Conservation (phyloP, 2,888 invertebrate genomes). For the Heliconius ethilla region DNA sequence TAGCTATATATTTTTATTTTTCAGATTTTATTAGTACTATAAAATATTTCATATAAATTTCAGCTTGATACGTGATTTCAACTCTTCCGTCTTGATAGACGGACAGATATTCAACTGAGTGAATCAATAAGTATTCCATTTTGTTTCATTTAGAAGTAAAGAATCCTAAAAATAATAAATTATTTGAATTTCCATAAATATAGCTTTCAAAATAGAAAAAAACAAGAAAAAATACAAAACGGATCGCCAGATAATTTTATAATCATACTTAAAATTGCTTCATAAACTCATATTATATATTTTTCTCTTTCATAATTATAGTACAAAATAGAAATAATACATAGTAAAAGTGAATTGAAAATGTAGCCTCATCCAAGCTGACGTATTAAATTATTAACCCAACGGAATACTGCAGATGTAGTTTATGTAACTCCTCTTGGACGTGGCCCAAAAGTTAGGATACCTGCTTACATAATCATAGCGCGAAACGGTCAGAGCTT, state of each 20-base stretch:
- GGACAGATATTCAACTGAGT: too few relatives aligned
- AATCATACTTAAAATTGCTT: not conserved
- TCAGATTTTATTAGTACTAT: too few relatives aligned
- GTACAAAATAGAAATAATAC: not conserved
- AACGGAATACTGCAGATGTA: constrained; percentile 50
- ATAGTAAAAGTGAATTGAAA: constrained; percentile 6
- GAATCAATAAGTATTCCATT: too few relatives aligned
- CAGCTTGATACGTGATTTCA: too few relatives aligned
- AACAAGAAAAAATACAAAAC: not conserved
- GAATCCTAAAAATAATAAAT: too few relatives aligned
- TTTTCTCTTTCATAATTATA: not conserved
- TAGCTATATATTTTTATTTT: too few relatives aligned
- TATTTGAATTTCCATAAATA: too few relatives aligned
- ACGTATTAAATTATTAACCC: constrained; percentile 35
- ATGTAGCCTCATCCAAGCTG: constrained; percentile 22
- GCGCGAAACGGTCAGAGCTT: constrained; percentile 49
- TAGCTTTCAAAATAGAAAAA: not conserved
- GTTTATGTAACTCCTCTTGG: constrained; percentile 54
- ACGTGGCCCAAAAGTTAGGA: constrained; percentile 49
- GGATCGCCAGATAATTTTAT: not conserved
- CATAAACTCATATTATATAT: not conserved
- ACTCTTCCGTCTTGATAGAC: too few relatives aligned
- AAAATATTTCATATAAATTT: too few relatives aligned
- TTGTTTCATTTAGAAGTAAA: too few relatives aligned
- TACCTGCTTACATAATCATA: constrained; percentile 52